Conservation (phyloP, 2,797 vertebrate genomes). For the Enteromius anoplus region DNA sequence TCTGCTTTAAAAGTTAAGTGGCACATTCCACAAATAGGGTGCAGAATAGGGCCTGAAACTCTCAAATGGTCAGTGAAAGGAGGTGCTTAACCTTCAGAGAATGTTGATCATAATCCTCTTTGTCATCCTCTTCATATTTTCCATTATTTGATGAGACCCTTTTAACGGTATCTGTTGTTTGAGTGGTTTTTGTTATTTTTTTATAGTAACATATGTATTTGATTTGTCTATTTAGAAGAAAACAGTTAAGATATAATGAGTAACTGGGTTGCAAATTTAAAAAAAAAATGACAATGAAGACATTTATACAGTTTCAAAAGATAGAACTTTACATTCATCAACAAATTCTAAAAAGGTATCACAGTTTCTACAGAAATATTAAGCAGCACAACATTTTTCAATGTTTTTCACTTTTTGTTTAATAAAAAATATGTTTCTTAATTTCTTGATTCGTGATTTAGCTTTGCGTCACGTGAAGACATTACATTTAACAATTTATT, state of each 20-base stretch:
- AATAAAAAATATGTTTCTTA: not conserved
- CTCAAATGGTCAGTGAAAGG: not conserved
- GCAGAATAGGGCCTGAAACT: not conserved
- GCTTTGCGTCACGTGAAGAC: not conserved
- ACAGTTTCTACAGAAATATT: not conserved
- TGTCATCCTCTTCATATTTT: conserved; percentile 1
- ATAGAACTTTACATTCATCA: not conserved
- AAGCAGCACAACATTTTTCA: not conserved
- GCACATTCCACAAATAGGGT: conserved; percentile 18
- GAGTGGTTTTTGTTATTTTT: not conserved
- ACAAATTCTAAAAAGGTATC: not conserved
- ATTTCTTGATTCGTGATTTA: not conserved
- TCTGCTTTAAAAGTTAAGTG: conserved; percentile 2
- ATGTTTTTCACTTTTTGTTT: not conserved
- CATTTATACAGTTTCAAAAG: not conserved
- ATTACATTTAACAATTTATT: not conserved
- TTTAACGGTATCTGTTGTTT: too few relatives aligned
- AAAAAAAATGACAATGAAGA: not conserved
- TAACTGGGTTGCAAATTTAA: not conserved
- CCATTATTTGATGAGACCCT: not conserved
- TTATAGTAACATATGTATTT: not conserved
- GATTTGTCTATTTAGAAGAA: not conserved
- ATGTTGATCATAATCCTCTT: not conserved
- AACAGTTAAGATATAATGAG: not conserved
- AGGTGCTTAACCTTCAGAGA: conserved; percentile 12